phyloP scores from a whole-genome alignment of 37 sponge, comb jelly and placozoan genomes.

The Mnemiopsis leidyi region DNA sequence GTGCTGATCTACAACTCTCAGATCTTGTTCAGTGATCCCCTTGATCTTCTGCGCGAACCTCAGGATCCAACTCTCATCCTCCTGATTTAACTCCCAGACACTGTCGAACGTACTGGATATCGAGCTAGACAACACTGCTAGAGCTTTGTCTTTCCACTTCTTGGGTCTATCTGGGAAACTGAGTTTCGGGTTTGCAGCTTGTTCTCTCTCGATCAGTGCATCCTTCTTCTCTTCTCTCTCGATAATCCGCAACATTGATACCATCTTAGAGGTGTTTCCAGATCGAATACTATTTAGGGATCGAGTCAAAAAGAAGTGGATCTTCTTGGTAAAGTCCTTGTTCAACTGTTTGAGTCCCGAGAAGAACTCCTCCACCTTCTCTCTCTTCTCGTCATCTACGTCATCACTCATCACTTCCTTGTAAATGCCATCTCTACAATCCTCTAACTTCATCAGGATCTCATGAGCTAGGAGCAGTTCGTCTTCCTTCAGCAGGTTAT shows the following conservation, averaged over 20 bases:
- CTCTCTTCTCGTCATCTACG: background rate
- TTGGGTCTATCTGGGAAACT: background rate
- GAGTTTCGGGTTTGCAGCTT: background rate
- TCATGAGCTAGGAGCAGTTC: background rate
- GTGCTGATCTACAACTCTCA: background rate
- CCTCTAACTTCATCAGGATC: background rate
- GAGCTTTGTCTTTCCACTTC: background rate
- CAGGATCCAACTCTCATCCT: background rate
- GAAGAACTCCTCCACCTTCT: slow-evolving; percentile 15
- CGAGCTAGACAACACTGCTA: background rate
- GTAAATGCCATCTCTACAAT: background rate
- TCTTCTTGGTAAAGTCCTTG: background rate
- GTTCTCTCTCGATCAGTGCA: background rate
- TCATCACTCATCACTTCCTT: background rate
- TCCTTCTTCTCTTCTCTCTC: background rate
- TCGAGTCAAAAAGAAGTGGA: background rate
- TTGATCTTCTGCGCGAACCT: background rate
- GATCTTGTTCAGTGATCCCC: background rate
- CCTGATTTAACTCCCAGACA: background rate
- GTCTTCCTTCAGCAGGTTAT: background rate
- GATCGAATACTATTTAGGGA: background rate
- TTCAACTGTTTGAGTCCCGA: background rate
- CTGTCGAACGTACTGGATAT: background rate
- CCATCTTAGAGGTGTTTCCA: background rate
- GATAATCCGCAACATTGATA: background rate